Evolutionary conservation across 2,113 vertebrate species (phyloP), one percentile per base, ranked within the genome.

Genomic region (Notarius quadriscutis): DNA sequence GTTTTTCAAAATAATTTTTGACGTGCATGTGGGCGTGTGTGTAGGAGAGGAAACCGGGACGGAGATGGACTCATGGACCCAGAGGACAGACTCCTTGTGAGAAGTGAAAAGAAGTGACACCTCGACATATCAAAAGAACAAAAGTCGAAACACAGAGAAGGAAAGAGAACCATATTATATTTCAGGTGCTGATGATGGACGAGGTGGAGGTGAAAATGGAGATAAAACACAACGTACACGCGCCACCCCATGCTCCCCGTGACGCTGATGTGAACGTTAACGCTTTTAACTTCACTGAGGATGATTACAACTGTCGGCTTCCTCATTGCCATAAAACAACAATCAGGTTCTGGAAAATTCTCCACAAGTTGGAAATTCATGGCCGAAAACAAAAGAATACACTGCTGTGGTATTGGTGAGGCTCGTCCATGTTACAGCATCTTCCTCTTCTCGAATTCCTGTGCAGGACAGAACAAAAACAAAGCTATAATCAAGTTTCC

Each of bases 361-460:
- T 55, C n/a, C 77, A 57, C 51, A 17, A 79, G 6, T 14, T 17
- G 25, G 14, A 41, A 62, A 48, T 11, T 30, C n/a, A 71, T 48
- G 62, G 14, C 75, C 25, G 51, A 60, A 51, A 74, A 80, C 20
- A 51, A 58, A 79, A 17, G 20, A 18, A 55, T 34, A 88, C 41
- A 53, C 48, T 72, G 57, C 27, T 34, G 67, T 18, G 4, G 7
- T 79, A 7, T 22, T 10, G 18, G 15, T 7, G 17, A 7, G 20
- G 5, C 27, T 34, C 27, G 30, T 20, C 60, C 48, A 9, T 63
- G 88, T 94, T 93, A 96, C 93, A 96, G 91, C 94, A 96, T 93
- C 92, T 95, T 96, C 93, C 95, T 95, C 93, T 96, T 96, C 93
- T 96, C 95, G 88, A 96, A 96, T 91, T 96, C 95, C 95, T 96